Evolutionary conservation across 2,888 invertebrate genomes (phyloP), one percentile per base, ranked within the genome.

Genomic region (Ophioninae sp.): DNA sequence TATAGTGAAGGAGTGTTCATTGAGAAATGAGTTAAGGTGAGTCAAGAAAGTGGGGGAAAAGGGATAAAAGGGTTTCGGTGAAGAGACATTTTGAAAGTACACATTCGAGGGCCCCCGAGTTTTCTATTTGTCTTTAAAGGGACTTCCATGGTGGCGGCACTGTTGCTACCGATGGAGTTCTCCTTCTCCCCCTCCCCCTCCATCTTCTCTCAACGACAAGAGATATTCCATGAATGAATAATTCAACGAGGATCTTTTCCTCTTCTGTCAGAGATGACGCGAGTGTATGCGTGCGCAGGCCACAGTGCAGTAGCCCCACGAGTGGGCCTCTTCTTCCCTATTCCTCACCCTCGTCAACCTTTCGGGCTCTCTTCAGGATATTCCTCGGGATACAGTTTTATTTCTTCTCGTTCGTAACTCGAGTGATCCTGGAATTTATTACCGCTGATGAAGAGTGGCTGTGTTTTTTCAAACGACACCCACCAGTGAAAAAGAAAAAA

Each of bases 161-260:
- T 44, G 44, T 37, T 65, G 77, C 83, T 74, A 83, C 81, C 70
- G 81, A 72, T 77, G 62, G 75, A 76, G n/a, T n/a, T n/a, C 70
- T 74, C 65, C 59, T 74, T 50, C 70, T n/a, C 50, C 7, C 21
- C 10, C 44, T 6, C 44, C 10, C 44, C 13, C 44, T 44, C 44
- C 13, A 8, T 44, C 44, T 44, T 44, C 44, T 44, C 13, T 10
- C 44, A 44, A 10, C 13, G 44, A 10, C 44, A 30, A 76, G 80
- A 75, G 75, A 80, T 78, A 85, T 82, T 84, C 84, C 79, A 37
- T 76, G 72, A 84, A 85, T 85, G 85, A 85, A 85, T 85, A 80
- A 84, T 85, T 85, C 82, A 85, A 82, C 78, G 80, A 76, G 64
- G 13, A 44, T 30, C 30, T 62, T 62, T 82, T 75, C 59, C 74